Evolutionary conservation across 2,113 vertebrate species (phyloP).

Genomic region (Paraplagusia blochii): DNA sequence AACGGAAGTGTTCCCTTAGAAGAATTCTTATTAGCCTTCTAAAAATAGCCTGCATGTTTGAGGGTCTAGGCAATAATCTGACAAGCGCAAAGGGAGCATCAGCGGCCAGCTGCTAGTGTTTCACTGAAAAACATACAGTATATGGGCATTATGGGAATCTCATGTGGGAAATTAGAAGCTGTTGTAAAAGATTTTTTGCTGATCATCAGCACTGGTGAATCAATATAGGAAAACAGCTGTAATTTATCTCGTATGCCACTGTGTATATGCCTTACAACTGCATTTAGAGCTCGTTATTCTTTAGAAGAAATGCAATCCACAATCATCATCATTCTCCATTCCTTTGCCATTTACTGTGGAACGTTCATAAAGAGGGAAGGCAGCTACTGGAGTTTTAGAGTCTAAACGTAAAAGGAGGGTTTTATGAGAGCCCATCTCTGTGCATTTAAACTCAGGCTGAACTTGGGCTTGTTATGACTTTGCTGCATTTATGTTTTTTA

Average conservation of each 20-base stretch:
- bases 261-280: constrained; percentile 1
- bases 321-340: constrained; percentile 6
- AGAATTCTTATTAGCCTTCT: constrained; percentile 68
- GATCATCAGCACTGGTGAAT: constrained; percentile 18
- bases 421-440: constrained; percentile 4
- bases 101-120: constrained; percentile 51
- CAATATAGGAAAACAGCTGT: constrained; percentile 8
- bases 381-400: constrained; percentile 2
- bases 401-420: neutral
- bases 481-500: constrained; percentile 5
- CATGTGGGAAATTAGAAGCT: constrained; percentile 23
- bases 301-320: constrained; percentile 5
- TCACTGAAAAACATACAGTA: constrained; percentile 36
- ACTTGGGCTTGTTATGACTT: constrained; percentile 5
- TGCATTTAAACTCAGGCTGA: constrained; percentile 12
- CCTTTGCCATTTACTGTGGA: constrained; percentile 13
- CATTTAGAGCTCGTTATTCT: constrained; percentile 2
- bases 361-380: neutral
- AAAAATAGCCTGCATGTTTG: constrained; percentile 66
- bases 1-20: constrained; percentile 52
- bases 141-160: constrained; percentile 37
- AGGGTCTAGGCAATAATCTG: constrained; percentile 59
- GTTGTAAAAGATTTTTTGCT: constrained; percentile 23
- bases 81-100: constrained; percentile 57
- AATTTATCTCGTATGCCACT: constrained; percentile 1